Base-by-base conservation (phyloP, 2,888 invertebrate genomes). In the Amiota communis region DNA sequence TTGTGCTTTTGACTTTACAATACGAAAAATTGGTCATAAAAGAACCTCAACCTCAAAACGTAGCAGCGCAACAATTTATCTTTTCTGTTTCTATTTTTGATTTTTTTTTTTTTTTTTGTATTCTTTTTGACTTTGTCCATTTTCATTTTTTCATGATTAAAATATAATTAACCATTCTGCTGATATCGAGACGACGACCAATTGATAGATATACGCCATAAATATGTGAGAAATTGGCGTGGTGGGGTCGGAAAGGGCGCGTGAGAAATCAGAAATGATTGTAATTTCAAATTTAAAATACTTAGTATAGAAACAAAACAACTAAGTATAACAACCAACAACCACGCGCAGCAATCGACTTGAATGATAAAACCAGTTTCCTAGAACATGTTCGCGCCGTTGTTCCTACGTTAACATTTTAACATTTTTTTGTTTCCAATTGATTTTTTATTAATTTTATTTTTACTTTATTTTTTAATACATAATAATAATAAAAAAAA, bases 41-140 rank as follows among this genome's bases (percentile, higher is more conserved):
- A 80, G 83, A 82, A 75, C 82, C 82, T 82, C 83, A 82, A 85
- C 82, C 82, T 83, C 78, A 85, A 82, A 84, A 84, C 83, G 15
- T 10, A 65, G 46, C 10, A 23, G 12, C n/a, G 36, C 23, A 23
- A 15, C 17, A 59, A 6, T 36, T 36, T 36, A 36, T 36, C 36
- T 36, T n/a, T 53, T 53, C n/a, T 53, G 13, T 53, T 53, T n/a
- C 53, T 53, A 46, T 13, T 63, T 23, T 63, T 17, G 63, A 46
- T 36, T 23, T 36, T 63, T 23, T 63, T 36, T 23, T 36, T 63
- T 23, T 63, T 36, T 36, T 57, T 13, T 59, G 59, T 59, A 11
- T 8, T 59, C 4, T n/a, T n/a, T n/a, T n/a, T n/a, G 59, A 6
- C 59, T n/a, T 61, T 61, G 1, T 61, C 4, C 23, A 17, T 17